Percentiles rank a stretch among this genome's conserved stretches.
These are phyloP conservation scores for Trichonephila inaurata DNA, from an alignment of 1,140 invertebrate genomes.

Conservation along the genomic window DNA sequence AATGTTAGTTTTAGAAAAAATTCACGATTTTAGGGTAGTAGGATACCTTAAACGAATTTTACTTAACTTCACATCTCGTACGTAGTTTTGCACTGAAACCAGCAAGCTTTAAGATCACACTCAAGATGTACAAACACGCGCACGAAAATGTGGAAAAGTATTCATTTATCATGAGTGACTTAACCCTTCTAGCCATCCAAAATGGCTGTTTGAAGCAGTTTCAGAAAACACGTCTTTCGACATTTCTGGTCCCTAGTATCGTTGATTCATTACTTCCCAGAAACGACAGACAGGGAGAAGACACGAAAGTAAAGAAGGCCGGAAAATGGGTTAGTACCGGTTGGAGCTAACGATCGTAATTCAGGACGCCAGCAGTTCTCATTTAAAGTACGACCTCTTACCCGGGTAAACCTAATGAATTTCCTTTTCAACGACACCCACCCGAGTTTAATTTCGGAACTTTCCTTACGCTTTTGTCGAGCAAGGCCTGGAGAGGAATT, in stretches of 20 bases:
- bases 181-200: too few species aligned
- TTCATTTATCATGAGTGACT: too few species aligned
- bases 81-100: too few species aligned
- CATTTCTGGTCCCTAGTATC: background rate
- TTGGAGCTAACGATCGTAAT: constrained; percentile 36
- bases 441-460: constrained; percentile 32
- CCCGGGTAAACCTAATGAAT: constrained; percentile 51
- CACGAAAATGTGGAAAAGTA: too few species aligned
- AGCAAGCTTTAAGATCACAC: too few species aligned
- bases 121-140: too few species aligned
- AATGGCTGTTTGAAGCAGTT: background rate
- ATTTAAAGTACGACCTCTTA: constrained; percentile 46
- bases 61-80: too few species aligned
- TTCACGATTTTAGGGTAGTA: too few species aligned
- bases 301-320: background rate
- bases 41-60: too few species aligned
- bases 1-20: too few species aligned
- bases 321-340: constrained; percentile 41
- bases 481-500: constrained; percentile 15
- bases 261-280: constrained; percentile 33
- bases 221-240: background rate
- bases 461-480: background rate
- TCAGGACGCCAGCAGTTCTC: constrained; percentile 20
- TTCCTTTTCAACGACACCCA: constrained; percentile 53
- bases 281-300: background rate